Percentiles rank a stretch among this genome's conserved stretches.
These are phyloP conservation scores for Macrotrachela quadricornifera DNA, from an alignment of 1,140 invertebrate genomes.

Conservation along the genomic window DNA sequence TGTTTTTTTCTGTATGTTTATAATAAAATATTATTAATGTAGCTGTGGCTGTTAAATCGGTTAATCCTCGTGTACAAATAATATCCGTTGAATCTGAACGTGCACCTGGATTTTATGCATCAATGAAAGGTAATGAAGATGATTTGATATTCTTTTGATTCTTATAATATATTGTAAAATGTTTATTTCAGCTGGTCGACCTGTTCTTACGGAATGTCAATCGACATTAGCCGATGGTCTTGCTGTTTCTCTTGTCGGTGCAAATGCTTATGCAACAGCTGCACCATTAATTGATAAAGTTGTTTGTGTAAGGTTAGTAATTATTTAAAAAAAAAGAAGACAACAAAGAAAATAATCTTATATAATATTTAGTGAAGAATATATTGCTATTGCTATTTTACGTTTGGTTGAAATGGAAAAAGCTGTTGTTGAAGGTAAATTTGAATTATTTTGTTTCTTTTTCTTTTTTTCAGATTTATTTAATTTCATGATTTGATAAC, in stretches of 20 bases:
- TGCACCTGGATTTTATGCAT: conserved; percentile 56
- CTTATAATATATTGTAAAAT: too few species aligned
- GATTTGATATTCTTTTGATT: too few species aligned
- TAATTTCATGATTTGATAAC: too few species aligned
- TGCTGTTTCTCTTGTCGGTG: conserved; percentile 65
- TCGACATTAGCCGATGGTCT: conserved; percentile 68
- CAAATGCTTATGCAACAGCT: conserved; percentile 61
- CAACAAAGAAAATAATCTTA: too few species aligned
- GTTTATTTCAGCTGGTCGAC: conserved; percentile 36
- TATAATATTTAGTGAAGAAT: conserved; percentile 22
- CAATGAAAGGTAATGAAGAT: conserved; percentile 31
- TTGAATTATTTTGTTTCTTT: too few species aligned
- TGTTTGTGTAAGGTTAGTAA: conserved; percentile 28
- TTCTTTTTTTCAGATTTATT: too few species aligned
- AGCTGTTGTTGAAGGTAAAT: conserved; percentile 56
- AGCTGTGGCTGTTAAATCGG: conserved; percentile 58
- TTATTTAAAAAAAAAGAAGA: background rate
- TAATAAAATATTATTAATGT: too few species aligned
- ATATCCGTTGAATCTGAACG: conserved; percentile 64
- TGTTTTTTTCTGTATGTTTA: too few species aligned
- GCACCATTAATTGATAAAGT: conserved; percentile 55
- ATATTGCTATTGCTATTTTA: conserved; percentile 65
- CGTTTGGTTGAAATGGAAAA: conserved; percentile 68
- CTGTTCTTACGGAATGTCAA: conserved; percentile 42
- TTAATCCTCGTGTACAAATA: conserved; percentile 48